A percentile compares a stretch with the other conserved stretches of the same genome.
Evolutionary conservation across 2,888 invertebrate genomes (phyloP).

Genomic region (Ernsta delagoae): DNA sequence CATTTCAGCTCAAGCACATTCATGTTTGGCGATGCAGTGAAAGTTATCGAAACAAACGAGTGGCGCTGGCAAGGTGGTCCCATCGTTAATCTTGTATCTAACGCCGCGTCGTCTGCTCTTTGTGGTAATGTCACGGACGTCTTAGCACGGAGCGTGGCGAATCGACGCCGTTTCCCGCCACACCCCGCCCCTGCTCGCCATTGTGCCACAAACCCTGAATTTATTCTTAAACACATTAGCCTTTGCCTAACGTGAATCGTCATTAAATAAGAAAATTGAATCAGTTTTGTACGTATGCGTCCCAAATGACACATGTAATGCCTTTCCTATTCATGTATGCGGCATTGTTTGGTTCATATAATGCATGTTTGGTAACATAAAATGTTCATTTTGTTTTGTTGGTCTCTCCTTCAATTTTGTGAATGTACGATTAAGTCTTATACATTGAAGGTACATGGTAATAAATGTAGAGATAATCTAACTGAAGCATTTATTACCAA

Average conservation of each 20-base stretch:
- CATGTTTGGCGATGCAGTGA: slow-evolving; percentile 35
- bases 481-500: no score
- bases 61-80: slow-evolving; percentile 62
- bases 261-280: slow-evolving; percentile 46
- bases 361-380: slow-evolving; percentile 31
- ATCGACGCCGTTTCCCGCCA: slow-evolving; percentile 51
- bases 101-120: slow-evolving; percentile 46
- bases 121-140: slow-evolving; percentile 64
- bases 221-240: slow-evolving; percentile 57
- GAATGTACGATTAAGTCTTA: slow-evolving; percentile 3
- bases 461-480: no score
- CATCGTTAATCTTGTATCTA: slow-evolving; percentile 72
- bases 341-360: slow-evolving; percentile 19
- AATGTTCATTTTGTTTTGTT: slow-evolving; percentile 11
- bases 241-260: slow-evolving; percentile 61
- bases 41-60: slow-evolving; percentile 42
- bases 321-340: slow-evolving; percentile 28
- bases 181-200: slow-evolving; percentile 53
- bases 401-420: slow-evolving; percentile 7
- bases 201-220: slow-evolving; percentile 51
- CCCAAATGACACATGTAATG: slow-evolving; percentile 31
- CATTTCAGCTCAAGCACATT: slow-evolving; percentile 33
- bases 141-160: slow-evolving; percentile 49
- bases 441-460: background rate
- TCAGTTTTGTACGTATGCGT: slow-evolving; percentile 27